These are phyloP conservation scores for Delphinapterus leucas DNA, from an alignment of 2,113 vertebrate genomes.

Conservation along the genomic window DNA sequence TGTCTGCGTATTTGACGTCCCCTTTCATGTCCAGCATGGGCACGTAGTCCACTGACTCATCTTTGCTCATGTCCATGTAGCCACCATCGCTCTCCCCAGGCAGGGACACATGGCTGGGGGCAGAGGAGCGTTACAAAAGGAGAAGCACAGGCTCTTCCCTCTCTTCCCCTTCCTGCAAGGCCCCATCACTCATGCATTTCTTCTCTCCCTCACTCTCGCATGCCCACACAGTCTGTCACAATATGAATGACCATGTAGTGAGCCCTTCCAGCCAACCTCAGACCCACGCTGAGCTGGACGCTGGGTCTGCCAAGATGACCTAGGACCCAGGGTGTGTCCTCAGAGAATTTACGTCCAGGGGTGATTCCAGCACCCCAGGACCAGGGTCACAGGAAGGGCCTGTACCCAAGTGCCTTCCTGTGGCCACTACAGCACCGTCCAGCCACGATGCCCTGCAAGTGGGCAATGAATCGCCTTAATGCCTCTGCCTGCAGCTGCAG, in stretches of 20 bases:
- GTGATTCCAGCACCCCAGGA: neutral
- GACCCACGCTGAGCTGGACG: neutral
- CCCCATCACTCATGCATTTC: neutral
- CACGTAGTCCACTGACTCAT: constrained; percentile 91
- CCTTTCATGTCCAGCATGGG: constrained; percentile 95
- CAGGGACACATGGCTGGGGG: constrained; percentile 87
- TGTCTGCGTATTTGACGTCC: constrained; percentile 94
- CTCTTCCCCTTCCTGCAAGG: neutral
- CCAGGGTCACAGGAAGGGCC: neutral
- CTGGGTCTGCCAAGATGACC: neutral
- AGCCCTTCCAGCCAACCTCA: neutral
- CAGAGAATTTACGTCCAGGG: neutral
- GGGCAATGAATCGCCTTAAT: neutral
- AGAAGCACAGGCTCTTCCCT: neutral
- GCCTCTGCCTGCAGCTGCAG: neutral
- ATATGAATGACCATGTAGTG: rapidly evolving
- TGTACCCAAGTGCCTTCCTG: neutral
- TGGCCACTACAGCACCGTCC: neutral
- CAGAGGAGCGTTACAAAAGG: neutral
- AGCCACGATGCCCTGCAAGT: rapidly evolving
- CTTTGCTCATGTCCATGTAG: constrained; percentile 99
- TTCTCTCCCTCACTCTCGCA: neutral
- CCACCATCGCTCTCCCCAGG: constrained; percentile 94
- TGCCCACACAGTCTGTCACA: neutral
- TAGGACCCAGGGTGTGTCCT: neutral